Percentiles rank a stretch among this genome's conserved stretches.
phyloP scores from a whole-genome alignment of 2,797 vertebrate genomes.

The Crax fasciolata region DNA sequence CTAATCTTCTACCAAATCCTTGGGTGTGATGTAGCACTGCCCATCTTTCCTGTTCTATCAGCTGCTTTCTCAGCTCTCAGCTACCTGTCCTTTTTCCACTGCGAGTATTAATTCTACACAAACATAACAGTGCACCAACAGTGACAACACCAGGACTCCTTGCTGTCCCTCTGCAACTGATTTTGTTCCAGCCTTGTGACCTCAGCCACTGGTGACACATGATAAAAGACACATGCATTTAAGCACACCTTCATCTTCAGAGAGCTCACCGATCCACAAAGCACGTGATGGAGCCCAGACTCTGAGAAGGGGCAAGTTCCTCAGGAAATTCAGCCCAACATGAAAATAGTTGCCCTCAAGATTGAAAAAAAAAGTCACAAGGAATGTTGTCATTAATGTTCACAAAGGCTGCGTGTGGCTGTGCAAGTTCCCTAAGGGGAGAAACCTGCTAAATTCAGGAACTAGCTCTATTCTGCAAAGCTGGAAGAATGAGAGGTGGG shows the following conservation, averaged over 20 bases:
- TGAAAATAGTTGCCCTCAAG: not conserved
- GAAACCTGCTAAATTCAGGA: not conserved
- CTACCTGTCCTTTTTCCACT: not conserved
- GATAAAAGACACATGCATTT: not conserved
- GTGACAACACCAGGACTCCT: not conserved
- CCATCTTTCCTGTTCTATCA: not conserved
- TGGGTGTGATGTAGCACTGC: not conserved
- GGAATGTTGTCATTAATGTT: not conserved
- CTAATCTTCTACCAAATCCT: not conserved
- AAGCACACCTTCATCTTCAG: not conserved
- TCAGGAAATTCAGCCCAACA: not conserved
- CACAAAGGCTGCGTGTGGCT: rapidly evolving
- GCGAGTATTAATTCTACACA: not conserved
- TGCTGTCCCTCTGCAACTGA: rapidly evolving
- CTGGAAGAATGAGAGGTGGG: not conserved
- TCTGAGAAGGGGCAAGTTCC: not conserved
- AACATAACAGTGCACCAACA: not conserved
- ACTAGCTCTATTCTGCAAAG: not conserved
- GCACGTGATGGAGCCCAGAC: not conserved
- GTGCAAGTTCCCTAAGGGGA: not conserved
- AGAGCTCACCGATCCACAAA: not conserved
- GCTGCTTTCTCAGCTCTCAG: not conserved
- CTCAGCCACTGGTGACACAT: not conserved
- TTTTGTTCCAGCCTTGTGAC: not conserved
- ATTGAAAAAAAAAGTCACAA: not conserved